A percentile compares a stretch with the other conserved stretches of the same genome.
Conservation (phyloP, 1,140 invertebrate genomes). For the Yoshiicerus persimilis region DNA sequence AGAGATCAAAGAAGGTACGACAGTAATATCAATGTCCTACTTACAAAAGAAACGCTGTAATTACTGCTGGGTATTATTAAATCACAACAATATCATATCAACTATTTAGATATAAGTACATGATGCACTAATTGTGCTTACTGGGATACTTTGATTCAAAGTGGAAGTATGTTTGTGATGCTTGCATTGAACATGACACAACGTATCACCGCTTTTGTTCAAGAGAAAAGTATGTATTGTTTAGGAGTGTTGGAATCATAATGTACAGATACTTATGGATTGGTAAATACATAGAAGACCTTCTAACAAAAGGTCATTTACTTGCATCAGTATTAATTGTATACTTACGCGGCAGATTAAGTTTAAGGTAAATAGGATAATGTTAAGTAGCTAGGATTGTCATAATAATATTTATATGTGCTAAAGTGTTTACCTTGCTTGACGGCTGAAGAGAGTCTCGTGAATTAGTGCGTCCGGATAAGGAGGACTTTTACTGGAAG, state of each 20-base stretch:
- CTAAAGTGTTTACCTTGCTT: background rate
- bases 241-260: too few relatives aligned
- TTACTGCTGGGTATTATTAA: background rate
- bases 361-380: background rate
- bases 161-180: too few relatives aligned
- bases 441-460: background rate
- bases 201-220: too few relatives aligned
- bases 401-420: background rate
- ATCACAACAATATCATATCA: too few relatives aligned
- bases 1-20: background rate
- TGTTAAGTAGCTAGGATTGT: background rate
- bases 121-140: too few relatives aligned
- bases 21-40: background rate
- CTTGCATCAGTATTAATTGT: background rate
- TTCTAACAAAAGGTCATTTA: background rate
- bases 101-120: too few relatives aligned
- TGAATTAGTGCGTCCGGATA: background rate
- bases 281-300: background rate
- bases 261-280: background rate
- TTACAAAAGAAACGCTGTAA: background rate
- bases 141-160: too few relatives aligned
- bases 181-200: too few relatives aligned
- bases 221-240: too few relatives aligned
- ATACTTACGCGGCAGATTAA: background rate
- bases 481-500: background rate